phyloP scores from a whole-genome alignment of 2,888 invertebrate genomes.

The Sarcophaga caerulescens region DNA sequence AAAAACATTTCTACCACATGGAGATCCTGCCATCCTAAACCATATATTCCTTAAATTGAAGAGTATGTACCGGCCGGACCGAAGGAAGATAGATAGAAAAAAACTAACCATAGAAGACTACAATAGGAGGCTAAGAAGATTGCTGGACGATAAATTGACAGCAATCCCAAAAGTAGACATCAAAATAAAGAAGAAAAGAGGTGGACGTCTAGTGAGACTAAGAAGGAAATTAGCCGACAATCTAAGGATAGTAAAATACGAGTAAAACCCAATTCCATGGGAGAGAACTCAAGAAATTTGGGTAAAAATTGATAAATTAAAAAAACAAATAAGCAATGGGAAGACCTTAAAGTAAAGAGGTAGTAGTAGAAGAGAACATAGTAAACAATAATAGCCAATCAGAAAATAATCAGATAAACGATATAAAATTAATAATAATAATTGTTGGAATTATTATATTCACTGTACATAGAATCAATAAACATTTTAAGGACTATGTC shows the following conservation, averaged over 20 bases:
- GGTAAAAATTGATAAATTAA: neutral
- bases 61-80: too few relatives aligned
- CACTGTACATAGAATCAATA: neutral
- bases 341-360: too few relatives aligned
- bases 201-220: constrained; percentile 1
- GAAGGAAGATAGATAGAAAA: too few relatives aligned
- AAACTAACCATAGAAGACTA: neutral
- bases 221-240: neutral
- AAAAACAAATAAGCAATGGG: neutral
- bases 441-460: neutral
- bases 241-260: neutral
- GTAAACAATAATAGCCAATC: too few relatives aligned
- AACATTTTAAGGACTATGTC: neutral
- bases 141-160: neutral
- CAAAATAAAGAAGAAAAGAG: neutral
- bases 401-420: too few relatives aligned
- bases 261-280: neutral
- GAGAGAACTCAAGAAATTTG: neutral
- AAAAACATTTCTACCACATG: too few relatives aligned
- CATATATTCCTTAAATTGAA: too few relatives aligned
- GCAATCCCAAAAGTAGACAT: neutral
- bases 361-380: too few relatives aligned
- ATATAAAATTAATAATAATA: neutral
- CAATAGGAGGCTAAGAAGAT: neutral
- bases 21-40: too few relatives aligned